Percentiles rank a stretch among this genome's conserved stretches.
These are phyloP conservation scores for Salpingus planirostris DNA, from an alignment of 2,888 invertebrate genomes.

Conservation along the genomic window DNA sequence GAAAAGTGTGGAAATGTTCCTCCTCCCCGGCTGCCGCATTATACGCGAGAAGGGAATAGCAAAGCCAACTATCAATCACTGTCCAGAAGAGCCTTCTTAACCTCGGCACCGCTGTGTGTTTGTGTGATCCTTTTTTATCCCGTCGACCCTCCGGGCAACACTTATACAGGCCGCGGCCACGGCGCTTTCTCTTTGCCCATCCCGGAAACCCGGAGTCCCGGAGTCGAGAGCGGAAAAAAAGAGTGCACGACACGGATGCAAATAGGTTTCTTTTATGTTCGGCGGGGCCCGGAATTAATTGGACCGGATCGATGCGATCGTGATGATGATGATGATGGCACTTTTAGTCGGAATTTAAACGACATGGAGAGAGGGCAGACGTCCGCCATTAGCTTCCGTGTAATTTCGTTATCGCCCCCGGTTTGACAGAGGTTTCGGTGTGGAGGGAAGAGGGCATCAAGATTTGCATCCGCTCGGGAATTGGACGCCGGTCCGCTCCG, in stretches of 20 bases:
- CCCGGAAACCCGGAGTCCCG: no score
- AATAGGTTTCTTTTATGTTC: slow-evolving; percentile 9
- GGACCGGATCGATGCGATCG: no score
- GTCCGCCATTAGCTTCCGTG: slow-evolving; percentile 4
- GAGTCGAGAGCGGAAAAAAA: slow-evolving; percentile 9
- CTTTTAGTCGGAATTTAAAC: background rate
- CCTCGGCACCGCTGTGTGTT: slow-evolving; percentile 27
- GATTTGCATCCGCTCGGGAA: slow-evolving; percentile 3
- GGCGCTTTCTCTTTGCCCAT: no score
- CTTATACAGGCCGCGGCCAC: slow-evolving; percentile 13
- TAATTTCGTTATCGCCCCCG: slow-evolving; percentile 9
- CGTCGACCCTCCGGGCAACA: slow-evolving; percentile 21
- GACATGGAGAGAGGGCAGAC: slow-evolving; percentile 1
- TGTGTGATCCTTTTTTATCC: slow-evolving; percentile 28
- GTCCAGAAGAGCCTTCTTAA: slow-evolving; percentile 29
- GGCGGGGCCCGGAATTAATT: slow-evolving; percentile 3
- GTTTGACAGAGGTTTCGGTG: slow-evolving; percentile 4
- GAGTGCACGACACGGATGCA: slow-evolving; percentile 10
- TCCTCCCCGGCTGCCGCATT: slow-evolving; percentile 14
- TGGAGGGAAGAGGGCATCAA: slow-evolving; percentile 3
- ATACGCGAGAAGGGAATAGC: slow-evolving; percentile 19
- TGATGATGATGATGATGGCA: background rate
- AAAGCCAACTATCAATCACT: slow-evolving; percentile 31
- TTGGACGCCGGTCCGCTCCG: background rate
- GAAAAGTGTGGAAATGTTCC: slow-evolving; percentile 16